Evolutionary conservation across 2,113 vertebrate genomes (phyloP), one percentile per base, ranked within the genome.

Genomic region (Suricata suricatta): DNA sequence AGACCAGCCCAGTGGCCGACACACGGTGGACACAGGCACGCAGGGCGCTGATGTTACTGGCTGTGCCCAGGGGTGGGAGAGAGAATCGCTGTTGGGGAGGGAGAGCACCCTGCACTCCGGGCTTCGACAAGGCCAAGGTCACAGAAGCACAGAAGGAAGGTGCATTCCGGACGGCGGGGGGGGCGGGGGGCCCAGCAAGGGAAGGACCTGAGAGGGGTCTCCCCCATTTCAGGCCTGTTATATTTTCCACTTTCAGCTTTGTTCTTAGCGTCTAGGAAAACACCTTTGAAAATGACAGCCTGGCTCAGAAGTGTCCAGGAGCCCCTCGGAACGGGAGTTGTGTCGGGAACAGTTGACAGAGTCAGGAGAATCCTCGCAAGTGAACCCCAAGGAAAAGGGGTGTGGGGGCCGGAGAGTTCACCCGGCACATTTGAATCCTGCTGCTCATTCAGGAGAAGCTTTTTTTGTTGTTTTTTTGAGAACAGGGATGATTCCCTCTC

Each of bases 401-500:
- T 19, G 19, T 13, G 2, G 1, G 17, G 57, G 16, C 17, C 16
- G 35, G 33, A 71, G 12, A 31, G 31, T 11, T 16, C 72, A 35
- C 41, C 15, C 19, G 0, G 0, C 38, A 3, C 57, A 14, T 9
- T 35, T 29, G 23, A 93, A 60, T 21, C 31, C 68, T 12, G 60
- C 4, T 1, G 3, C 5, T 7, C 27, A 15, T 57, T 41, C 68
- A 23, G 68, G 38, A 86, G 41, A 74, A 44, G 8, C 12, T 72
- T 88, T 92, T 93, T 93, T 95, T 47, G 50, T 88, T 93, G 85
- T 95, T 44, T 64, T 93, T 91, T 82, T 77, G 27, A 74, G 86
- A 54, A 69, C 93, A 86, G 52, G 16, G 52, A 77, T 44, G 41
- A 23, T 93, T 72, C 52, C 64, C 66, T 60, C 63, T 19, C 15